These are phyloP conservation scores for Formicarius rufipectus DNA, from an alignment of 2,113 vertebrate species.

Conservation along the genomic window DNA sequence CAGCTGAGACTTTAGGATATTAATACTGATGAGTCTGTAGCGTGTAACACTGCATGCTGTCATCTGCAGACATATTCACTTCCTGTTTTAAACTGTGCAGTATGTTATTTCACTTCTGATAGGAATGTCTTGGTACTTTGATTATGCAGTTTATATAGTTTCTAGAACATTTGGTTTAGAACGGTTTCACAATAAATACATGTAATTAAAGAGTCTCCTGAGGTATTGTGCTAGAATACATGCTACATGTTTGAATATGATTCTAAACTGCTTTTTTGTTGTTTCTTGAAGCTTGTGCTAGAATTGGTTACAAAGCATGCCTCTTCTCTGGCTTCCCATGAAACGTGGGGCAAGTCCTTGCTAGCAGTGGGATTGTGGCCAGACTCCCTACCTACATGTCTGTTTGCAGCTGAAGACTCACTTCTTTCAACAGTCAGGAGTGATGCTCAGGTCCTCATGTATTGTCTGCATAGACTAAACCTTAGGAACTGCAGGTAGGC, in stretches of 20 bases:
- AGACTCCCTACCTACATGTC: constrained; percentile 83
- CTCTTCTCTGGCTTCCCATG: constrained; percentile 75
- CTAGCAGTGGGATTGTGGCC: constrained; percentile 91
- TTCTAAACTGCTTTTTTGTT: not conserved
- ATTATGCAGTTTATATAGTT: fast-evolving
- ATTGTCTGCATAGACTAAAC: constrained; percentile 88
- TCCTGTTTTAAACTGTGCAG: not conserved
- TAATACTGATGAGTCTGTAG: not conserved
- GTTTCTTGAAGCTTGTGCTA: constrained; percentile 77
- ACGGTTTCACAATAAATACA: not conserved
- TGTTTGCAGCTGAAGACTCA: constrained; percentile 88
- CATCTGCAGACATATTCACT: not conserved
- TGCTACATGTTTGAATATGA: not conserved
- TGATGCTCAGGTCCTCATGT: constrained; percentile 89
- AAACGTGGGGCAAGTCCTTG: constrained; percentile 80
- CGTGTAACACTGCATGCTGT: not conserved
- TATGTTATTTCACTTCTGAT: not conserved
- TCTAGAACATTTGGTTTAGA: not conserved
- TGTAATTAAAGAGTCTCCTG: not conserved
- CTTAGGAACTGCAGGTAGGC: constrained; percentile 83
- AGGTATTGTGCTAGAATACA: not conserved
- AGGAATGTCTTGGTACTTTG: not conserved
- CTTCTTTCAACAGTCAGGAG: constrained; percentile 84
- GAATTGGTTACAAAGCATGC: constrained; percentile 82
- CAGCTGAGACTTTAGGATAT: not conserved